Conservation (phyloP, 2,797 vertebrate species). For the Malurus splendens region DNA sequence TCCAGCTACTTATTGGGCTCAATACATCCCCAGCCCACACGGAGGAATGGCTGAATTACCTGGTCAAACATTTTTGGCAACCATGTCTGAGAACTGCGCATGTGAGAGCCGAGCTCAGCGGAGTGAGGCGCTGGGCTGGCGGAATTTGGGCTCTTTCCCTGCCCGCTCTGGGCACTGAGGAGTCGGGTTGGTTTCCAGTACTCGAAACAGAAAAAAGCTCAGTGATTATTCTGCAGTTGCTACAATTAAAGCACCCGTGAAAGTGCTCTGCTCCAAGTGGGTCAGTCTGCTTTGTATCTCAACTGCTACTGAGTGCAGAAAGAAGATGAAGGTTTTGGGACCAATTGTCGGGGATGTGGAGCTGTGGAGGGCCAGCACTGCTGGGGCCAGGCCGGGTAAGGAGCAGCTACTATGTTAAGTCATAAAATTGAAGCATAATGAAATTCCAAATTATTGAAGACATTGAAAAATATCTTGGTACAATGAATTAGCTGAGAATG, state of each 20-base stretch:
- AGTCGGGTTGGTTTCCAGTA: conserved; percentile 16
- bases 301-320: conserved; percentile 38
- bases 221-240: conserved; percentile 52
- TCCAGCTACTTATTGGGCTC: background rate
- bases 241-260: conserved; percentile 64
- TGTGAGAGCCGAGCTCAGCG: conserved; percentile 76
- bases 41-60: conserved; percentile 58
- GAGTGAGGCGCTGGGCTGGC: conserved; percentile 66
- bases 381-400: conserved; percentile 23
- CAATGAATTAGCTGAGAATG: conserved; percentile 51
- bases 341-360: background rate
- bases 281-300: conserved; percentile 41
- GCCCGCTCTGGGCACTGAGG: background rate
- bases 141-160: conserved; percentile 18
- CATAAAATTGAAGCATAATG: conserved; percentile 51
- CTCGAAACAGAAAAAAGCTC: conserved; percentile 56
- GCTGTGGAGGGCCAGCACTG: background rate
- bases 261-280: conserved; percentile 50
- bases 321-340: conserved; percentile 32
- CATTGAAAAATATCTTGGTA: conserved; percentile 45
- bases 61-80: conserved; percentile 84
- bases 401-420: conserved; percentile 61
- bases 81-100: conserved; percentile 78
- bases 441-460: conserved; percentile 64
- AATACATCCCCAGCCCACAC: background rate